Conservation (phyloP, 2,888 invertebrate genomes). For the Sinotaia quadrata region DNA sequence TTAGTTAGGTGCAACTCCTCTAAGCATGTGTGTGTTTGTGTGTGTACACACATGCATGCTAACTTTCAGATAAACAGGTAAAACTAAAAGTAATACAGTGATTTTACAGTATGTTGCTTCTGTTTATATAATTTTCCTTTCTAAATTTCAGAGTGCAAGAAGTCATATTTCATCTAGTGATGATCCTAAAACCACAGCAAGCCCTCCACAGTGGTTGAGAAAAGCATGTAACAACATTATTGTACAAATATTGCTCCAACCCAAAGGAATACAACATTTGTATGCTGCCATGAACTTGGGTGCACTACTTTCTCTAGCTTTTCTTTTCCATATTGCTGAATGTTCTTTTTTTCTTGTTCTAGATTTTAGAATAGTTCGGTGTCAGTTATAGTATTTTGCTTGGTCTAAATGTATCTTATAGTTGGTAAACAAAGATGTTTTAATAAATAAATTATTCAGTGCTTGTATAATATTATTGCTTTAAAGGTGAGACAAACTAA, state of each 20-base stretch:
- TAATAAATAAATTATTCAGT: too few species aligned
- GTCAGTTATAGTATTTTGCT: too few species aligned
- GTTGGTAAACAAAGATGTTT: too few species aligned
- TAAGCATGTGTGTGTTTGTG: too few species aligned
- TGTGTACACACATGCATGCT: not conserved
- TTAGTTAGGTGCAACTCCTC: too few species aligned
- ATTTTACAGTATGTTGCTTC: not conserved
- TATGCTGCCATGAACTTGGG: conserved; percentile 74
- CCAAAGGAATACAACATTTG: conserved; percentile 80
- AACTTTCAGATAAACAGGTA: not conserved
- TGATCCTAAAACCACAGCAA: not conserved
- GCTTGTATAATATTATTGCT: too few species aligned
- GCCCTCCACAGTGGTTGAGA: conserved; percentile 73
- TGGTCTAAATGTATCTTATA: too few species aligned
- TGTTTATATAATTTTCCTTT: not conserved
- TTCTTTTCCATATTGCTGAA: not conserved
- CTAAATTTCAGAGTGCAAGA: not conserved
- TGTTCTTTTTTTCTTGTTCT: not conserved
- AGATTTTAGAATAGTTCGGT: too few species aligned
- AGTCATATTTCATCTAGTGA: too few species aligned
- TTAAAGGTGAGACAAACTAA: too few species aligned
- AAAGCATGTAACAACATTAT: conserved; percentile 78
- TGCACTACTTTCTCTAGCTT: not conserved
- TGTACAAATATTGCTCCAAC: conserved; percentile 76
- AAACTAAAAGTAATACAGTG: not conserved